Evolutionary conservation across 2,113 vertebrate genomes (phyloP).

Genomic region (Myotis brandtii): DNA sequence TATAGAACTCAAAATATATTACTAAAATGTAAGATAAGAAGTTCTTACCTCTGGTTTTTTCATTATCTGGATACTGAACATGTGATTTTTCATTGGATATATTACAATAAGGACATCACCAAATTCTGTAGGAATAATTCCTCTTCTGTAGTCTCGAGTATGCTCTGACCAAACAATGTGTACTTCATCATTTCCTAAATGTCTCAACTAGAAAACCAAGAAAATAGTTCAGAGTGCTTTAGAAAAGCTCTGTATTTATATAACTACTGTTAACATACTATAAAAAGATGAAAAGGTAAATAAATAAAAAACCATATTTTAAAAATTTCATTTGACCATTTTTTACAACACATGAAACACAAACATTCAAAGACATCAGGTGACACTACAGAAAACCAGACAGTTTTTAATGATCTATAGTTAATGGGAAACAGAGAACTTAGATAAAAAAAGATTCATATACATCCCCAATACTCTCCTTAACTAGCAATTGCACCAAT

Average conservation of each 20-base stretch:
- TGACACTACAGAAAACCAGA: not conserved
- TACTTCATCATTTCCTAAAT: constrained; percentile 99
- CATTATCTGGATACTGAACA: constrained; percentile 99
- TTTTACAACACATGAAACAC: constrained; percentile 36
- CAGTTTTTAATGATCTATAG: not conserved
- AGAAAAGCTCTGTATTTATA: constrained; percentile 29
- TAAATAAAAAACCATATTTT: not conserved
- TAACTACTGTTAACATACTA: not conserved
- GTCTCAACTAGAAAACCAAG: constrained; percentile 91
- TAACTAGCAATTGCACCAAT: not conserved
- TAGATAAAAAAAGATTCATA: not conserved
- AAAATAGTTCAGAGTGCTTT: constrained; percentile 51
- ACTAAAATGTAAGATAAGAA: constrained; percentile 51
- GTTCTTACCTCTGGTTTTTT: constrained; percentile 96
- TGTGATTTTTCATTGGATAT: constrained; percentile 99
- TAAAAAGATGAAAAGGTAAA: constrained; percentile 23
- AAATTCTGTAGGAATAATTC: constrained; percentile 99
- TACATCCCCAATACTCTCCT: not conserved
- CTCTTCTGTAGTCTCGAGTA: constrained; percentile 96
- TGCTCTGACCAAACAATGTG: constrained; percentile 99
- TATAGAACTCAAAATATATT: constrained; percentile 29
- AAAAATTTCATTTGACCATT: constrained; percentile 26
- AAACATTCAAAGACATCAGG: constrained; percentile 29
- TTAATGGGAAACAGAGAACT: constrained; percentile 26
- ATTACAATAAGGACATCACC: constrained; percentile 98